Evolutionary conservation across 2,113 vertebrate species (phyloP).

Genomic region (Tichodroma muraria): DNA sequence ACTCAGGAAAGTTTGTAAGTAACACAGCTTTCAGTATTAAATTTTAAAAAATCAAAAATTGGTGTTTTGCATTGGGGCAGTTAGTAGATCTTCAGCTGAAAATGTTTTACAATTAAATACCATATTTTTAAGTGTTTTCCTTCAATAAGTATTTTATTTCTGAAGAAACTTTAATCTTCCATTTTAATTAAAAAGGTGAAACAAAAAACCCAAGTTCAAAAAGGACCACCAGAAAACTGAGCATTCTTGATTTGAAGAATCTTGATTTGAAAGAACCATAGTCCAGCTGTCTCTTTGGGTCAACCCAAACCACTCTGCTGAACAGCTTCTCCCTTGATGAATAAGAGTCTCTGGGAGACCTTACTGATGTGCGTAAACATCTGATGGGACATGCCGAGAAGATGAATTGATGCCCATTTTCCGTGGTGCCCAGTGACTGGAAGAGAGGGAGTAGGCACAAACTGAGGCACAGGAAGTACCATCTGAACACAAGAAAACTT

Average conservation of each 20-base stretch:
- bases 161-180: neutral
- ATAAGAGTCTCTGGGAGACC: neutral
- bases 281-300: neutral
- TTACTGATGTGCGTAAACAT: neutral
- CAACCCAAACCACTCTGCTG: neutral
- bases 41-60: neutral
- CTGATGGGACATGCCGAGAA: neutral
- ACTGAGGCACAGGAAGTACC: neutral
- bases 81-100: neutral
- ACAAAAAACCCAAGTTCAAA: neutral
- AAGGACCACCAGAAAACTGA: neutral
- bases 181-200: neutral
- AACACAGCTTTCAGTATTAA: neutral
- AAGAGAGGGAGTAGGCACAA: neutral
- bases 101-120: neutral
- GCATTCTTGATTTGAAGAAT: neutral
- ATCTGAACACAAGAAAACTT: neutral
- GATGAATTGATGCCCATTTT: neutral
- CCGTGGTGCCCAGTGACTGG: neutral
- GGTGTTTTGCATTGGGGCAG: neutral
- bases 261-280: neutral
- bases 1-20: neutral
- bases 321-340: neutral
- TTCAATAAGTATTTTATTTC: neutral
- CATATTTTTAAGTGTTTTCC: neutral